Evolutionary conservation across 2,113 vertebrate genomes (phyloP).

Genomic region (Ceyx cyanopectus): DNA sequence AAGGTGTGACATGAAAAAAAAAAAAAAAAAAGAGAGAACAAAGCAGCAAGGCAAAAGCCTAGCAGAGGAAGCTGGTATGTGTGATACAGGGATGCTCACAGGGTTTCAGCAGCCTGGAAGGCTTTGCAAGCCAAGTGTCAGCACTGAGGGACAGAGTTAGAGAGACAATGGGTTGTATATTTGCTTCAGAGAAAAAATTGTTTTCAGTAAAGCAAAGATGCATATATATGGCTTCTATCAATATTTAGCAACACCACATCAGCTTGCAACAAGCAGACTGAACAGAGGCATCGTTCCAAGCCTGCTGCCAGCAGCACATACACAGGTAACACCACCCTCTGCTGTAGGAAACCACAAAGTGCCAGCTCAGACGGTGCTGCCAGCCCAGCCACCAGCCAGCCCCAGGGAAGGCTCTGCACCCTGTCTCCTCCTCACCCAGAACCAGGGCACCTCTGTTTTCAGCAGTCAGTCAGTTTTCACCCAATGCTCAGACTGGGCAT

Average conservation of each 20-base stretch:
- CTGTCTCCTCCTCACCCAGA: accelerated
- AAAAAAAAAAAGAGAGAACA: not conserved
- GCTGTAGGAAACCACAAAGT: not conserved
- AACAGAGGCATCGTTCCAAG: not conserved
- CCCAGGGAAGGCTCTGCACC: not conserved
- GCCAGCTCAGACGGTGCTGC: accelerated
- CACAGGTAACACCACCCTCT: not conserved
- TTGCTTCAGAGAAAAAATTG: not conserved
- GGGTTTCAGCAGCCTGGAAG: not conserved
- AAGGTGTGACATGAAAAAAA: not conserved
- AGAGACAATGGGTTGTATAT: not conserved
- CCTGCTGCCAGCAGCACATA: not conserved
- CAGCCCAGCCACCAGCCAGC: not conserved
- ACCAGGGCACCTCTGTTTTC: not conserved
- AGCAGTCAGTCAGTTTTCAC: not conserved
- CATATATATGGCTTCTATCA: not conserved
- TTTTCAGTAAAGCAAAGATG: not conserved
- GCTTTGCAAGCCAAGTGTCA: not conserved
- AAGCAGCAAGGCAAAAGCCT: not conserved
- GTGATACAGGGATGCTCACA: not conserved
- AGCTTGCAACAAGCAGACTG: not conserved
- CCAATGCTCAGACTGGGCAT: accelerated
- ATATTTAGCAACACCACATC: not conserved
- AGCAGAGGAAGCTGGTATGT: not conserved
- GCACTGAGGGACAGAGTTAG: not conserved